Percentiles rank a stretch among this genome's conserved stretches.
Evolutionary conservation across 2,797 vertebrate species (phyloP).

Genomic region (Coccyzus lansbergi): DNA sequence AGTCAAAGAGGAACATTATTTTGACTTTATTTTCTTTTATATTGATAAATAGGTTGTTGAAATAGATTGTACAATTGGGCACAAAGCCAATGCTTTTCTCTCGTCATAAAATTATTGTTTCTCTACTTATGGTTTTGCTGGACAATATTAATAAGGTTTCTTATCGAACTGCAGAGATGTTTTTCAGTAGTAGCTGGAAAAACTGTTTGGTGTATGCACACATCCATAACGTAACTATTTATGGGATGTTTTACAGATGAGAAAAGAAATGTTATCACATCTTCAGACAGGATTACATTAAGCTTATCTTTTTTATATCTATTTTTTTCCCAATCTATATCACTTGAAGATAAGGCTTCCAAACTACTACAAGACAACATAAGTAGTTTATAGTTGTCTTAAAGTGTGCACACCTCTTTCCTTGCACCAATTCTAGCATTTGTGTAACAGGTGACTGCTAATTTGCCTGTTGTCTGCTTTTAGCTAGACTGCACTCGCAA

Average conservation of each 20-base stretch:
- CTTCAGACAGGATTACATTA: background rate
- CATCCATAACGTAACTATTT: background rate
- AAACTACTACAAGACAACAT: background rate
- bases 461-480: background rate
- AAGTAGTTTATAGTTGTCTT: background rate
- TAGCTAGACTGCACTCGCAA: background rate
- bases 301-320: background rate
- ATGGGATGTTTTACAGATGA: background rate
- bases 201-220: background rate
- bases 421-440: background rate
- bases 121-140: background rate
- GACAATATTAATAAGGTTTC: background rate
- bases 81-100: background rate
- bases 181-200: background rate
- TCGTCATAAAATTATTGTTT: background rate
- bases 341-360: background rate
- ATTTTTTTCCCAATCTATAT: background rate
- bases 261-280: background rate
- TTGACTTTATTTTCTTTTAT: background rate
- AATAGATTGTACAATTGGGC: background rate
- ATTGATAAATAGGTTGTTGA: background rate
- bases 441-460: background rate
- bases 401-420: background rate
- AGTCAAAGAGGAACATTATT: background rate
- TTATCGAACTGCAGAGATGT: background rate